Base-by-base conservation (phyloP, 2,113 vertebrate genomes). In the Crotophaga sulcirostris region DNA sequence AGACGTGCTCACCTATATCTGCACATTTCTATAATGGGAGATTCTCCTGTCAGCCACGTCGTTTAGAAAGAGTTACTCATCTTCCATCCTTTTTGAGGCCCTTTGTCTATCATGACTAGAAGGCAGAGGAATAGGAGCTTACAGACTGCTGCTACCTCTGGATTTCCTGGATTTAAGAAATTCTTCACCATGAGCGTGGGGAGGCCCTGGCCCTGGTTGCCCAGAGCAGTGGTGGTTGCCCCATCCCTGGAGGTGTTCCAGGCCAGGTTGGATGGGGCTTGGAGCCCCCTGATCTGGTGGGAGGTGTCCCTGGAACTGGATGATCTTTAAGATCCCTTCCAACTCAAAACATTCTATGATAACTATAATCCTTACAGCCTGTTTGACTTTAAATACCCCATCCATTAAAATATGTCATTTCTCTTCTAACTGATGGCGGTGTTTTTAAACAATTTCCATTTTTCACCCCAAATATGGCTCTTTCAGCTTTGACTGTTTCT, bases 391-490 rank as follows among this genome's bases (percentile, higher is more conserved):
- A 94, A 94, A 94, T 94, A 96, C 60, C 49, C 81, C 62, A 69
- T 89, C 91, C 11, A 20, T 89, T 84, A 78, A 87, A 94, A 94
- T 91, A 87, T 90, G 78, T 93, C 29, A 75, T 82, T 94, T 95
- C 34, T 89, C 28, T 87, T 91, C 68, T 70, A 54, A 86, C 82
- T 64, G 56, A 75, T 87, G 81, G 68, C 84, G 73, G 28, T 86
- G 33, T 69, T 94, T 91, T 88, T 66, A 96, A 97, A 94, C 82
- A 90, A 74, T 93, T 96, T 91, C 79, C 79, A 78, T 94, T 95
- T 94, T 96, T 96, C 88, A 94, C 47, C 85, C 96, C 95, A 94
- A 96, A 92, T 97, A 93, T 81, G 92, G 95, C 21, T 80, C 25
- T 80, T 33, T 86, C 75, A 86, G 87, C 75, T 91, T 90, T 77